Base-by-base conservation (phyloP, 2,113 vertebrate genomes). In the Numida meleagris region DNA sequence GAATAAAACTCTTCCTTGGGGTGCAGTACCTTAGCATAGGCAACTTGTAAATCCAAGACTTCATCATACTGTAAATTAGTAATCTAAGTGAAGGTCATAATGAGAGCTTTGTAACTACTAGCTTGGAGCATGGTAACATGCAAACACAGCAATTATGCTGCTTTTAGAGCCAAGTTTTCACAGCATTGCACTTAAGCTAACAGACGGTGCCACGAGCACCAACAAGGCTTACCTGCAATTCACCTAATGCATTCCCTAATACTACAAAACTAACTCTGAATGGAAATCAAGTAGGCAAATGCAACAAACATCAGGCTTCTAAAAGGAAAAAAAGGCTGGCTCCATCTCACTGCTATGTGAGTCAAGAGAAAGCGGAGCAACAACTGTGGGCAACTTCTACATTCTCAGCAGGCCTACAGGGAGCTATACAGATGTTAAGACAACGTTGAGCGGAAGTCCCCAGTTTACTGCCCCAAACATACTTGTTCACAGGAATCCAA, bases 71-170 rank as follows among this genome's bases (percentile, higher is more conserved):
- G 63, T 40, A 74, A 58, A 91, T 76, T 70, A 93, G 23, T 73
- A 73, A 29, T 91, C 82, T 45, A 79, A 74, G 63, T 16, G 42
- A 83, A 93, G 82, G 76, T 91, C 86, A 83, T 70, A 91, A 93
- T 24, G 20, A 94, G 4, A 86, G 21, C 45, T 50, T 71, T 89
- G 72, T 66, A 91, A 92, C 21, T 59, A 80, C 46, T 82, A 91
- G 82, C 92, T 88, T 38, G 50, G 19, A 75, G 71, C 79, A 85
- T 29, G 46, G 27, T n/a, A n/a, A 68, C 34, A 86, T 33, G 90
- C 36, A 86, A 90, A 91, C 34, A 7, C 38, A 88, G 75, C 5
- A 7, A 93, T 90, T 77, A 86, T 5, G 42, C 29, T 29, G 25
- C 72, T 72, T 86, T 59, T 33, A 74, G 46, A 94, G 82, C 46